phyloP scores from a whole-genome alignment of 2,797 vertebrate genomes.

The Girardinus metallicus region DNA sequence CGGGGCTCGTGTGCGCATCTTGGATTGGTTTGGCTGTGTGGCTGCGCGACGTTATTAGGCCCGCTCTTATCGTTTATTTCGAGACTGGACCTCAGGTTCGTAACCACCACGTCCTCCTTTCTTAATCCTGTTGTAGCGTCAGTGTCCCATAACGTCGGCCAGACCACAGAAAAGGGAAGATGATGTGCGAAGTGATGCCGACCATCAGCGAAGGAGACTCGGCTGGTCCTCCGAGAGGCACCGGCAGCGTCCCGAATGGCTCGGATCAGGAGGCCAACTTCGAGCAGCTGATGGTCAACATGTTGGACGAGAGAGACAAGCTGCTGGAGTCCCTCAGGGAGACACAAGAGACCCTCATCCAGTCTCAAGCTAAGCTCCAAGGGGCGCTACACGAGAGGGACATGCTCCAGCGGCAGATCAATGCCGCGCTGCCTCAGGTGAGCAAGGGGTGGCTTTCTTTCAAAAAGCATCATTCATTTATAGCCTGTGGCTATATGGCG shows the following conservation, averaged over 20 bases:
- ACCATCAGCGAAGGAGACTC: slow-evolving; percentile 97
- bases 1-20: slow-evolving; percentile 32
- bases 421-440: slow-evolving; percentile 95
- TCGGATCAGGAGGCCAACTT: slow-evolving; percentile 93
- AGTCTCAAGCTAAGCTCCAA: slow-evolving; percentile 92
- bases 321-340: slow-evolving; percentile 94
- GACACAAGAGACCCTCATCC: slow-evolving; percentile 92
- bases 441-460: slow-evolving; percentile 51
- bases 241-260: slow-evolving; percentile 77
- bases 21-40: slow-evolving; percentile 19
- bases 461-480: background rate
- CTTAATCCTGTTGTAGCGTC: slow-evolving; percentile 54
- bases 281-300: slow-evolving; percentile 98
- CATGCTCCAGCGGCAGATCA: slow-evolving; percentile 95
- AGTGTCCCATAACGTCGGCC: slow-evolving; percentile 53
- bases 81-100: slow-evolving; percentile 30
- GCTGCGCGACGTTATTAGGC: slow-evolving; percentile 62
- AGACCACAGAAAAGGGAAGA: slow-evolving; percentile 66
- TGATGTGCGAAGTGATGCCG: slow-evolving; percentile 99
- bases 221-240: slow-evolving; percentile 85
- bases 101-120: slow-evolving; percentile 27
- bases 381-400: slow-evolving; percentile 93
- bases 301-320: slow-evolving; percentile 97
- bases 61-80: slow-evolving; percentile 46
- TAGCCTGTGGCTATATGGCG: background rate